phyloP scores from a whole-genome alignment of 1,140 invertebrate genomes.

The Andricus grossulariae region DNA sequence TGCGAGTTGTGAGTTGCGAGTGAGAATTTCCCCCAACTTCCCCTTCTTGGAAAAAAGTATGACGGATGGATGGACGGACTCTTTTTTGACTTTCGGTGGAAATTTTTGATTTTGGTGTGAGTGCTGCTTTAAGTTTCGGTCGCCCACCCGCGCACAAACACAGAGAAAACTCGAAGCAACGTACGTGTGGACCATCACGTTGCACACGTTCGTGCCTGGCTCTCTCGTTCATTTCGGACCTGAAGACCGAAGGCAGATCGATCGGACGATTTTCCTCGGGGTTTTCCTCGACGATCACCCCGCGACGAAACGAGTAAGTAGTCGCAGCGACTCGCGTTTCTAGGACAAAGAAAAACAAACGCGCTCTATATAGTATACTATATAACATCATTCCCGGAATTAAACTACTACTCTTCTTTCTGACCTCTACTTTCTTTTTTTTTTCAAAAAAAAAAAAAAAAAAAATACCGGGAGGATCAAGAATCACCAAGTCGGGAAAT shows the following conservation, averaged over 20 bases:
- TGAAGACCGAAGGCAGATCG: constrained; percentile 75
- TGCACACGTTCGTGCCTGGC: constrained; percentile 50
- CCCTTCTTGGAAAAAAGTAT: no score
- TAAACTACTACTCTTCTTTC: constrained; percentile 18
- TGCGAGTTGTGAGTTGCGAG: no score
- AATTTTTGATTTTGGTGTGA: constrained; percentile 40
- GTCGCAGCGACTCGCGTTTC: constrained; percentile 55
- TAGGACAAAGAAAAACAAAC: constrained; percentile 53
- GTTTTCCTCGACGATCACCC: constrained; percentile 73
- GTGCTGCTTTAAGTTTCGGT: constrained; percentile 50
- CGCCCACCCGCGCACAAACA: constrained; percentile 53
- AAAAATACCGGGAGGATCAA: constrained; percentile 6
- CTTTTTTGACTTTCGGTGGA: neutral
- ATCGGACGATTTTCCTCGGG: constrained; percentile 75
- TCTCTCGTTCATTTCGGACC: constrained; percentile 68
- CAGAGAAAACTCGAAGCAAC: constrained; percentile 37
- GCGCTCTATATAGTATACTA: constrained; percentile 20
- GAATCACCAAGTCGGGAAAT: constrained; percentile 28
- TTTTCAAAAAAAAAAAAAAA: no score
- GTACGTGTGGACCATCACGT: constrained; percentile 50
- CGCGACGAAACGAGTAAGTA: constrained; percentile 57
- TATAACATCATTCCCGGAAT: neutral
- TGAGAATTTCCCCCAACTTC: no score
- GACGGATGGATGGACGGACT: neutral
- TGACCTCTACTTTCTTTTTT: constrained; percentile 4